These are phyloP conservation scores for Notoglanidium macrostoma DNA, from an alignment of 2,797 vertebrate species.

Conservation along the genomic window DNA sequence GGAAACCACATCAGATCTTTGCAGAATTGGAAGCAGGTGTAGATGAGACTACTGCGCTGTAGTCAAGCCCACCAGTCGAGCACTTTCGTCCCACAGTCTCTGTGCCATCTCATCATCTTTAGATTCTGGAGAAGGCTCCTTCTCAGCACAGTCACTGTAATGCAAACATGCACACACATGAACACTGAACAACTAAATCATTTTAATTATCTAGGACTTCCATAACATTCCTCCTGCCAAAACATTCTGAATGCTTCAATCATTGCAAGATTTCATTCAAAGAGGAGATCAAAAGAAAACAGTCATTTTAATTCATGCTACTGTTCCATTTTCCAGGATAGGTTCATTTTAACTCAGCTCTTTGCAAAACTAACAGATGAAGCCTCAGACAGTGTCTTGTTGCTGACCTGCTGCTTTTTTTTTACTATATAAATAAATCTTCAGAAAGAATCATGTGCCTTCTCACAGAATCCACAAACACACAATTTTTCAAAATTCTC, in stretches of 20 bases:
- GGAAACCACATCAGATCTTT: constrained; percentile 1
- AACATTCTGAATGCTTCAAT: background rate
- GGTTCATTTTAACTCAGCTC: background rate
- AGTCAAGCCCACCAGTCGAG: constrained; percentile 63
- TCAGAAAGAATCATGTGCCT: background rate
- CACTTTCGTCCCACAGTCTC: constrained; percentile 76
- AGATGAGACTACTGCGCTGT: background rate
- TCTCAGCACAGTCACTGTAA: constrained; percentile 74
- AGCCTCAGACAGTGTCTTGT: background rate
- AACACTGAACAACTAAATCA: background rate
- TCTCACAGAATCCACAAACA: background rate
- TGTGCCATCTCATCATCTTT: constrained; percentile 71
- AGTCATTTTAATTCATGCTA: background rate
- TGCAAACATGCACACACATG: constrained; percentile 19
- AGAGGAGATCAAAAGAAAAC: background rate
- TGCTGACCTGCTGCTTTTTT: background rate
- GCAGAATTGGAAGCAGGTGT: background rate
- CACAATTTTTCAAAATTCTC: background rate
- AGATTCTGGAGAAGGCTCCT: constrained; percentile 67
- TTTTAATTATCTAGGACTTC: background rate
- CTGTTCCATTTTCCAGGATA: background rate
- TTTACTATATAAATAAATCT: background rate
- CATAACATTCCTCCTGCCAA: background rate
- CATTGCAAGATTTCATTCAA: background rate
- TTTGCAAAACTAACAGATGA: background rate